A percentile compares a stretch with the other conserved stretches of the same genome.
These are phyloP conservation scores for Campaea margaritaria DNA, from an alignment of 2,888 invertebrate species.

Conservation along the genomic window DNA sequence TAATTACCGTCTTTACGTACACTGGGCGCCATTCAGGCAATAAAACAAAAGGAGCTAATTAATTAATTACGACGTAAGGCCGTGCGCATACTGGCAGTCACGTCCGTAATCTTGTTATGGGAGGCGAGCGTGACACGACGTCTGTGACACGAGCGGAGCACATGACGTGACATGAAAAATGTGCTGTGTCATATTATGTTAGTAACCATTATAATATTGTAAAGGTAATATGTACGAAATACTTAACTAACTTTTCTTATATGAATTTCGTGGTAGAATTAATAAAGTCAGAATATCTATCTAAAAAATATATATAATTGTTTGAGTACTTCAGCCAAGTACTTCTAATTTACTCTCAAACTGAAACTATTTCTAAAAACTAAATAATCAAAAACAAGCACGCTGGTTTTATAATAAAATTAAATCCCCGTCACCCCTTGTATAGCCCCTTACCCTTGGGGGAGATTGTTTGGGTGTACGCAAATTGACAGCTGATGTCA, in stretches of 20 bases:
- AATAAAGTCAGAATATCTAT: too few species aligned
- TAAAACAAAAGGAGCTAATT: constrained; percentile 41
- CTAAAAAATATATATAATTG: too few species aligned
- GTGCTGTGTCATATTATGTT: neutral
- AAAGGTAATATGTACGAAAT: neutral
- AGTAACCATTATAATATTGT: neutral
- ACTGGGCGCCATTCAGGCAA: constrained; percentile 23
- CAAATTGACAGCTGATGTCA: constrained; percentile 29
- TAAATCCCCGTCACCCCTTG: constrained; percentile 1
- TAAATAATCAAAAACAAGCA: neutral
- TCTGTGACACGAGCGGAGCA: constrained; percentile 1
- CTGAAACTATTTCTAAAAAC: too few species aligned
- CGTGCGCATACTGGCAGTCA: constrained; percentile 37
- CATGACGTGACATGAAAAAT: neutral
- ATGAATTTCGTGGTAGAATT: too few species aligned
- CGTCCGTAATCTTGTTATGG: constrained; percentile 49
- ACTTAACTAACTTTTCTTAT: too few species aligned
- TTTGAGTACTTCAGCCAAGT: too few species aligned
- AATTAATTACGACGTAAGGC: constrained; percentile 42
- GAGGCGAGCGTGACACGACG: constrained; percentile 8
- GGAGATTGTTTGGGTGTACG: constrained; percentile 24
- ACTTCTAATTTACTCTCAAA: too few species aligned
- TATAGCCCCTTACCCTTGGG: neutral
- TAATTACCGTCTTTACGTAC: constrained; percentile 35
- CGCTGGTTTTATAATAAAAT: constrained; percentile 1